Percentiles rank a stretch among this genome's conserved stretches.
phyloP scores from a whole-genome alignment of 2,888 invertebrate genomes.

The Drosophila gaucha region DNA sequence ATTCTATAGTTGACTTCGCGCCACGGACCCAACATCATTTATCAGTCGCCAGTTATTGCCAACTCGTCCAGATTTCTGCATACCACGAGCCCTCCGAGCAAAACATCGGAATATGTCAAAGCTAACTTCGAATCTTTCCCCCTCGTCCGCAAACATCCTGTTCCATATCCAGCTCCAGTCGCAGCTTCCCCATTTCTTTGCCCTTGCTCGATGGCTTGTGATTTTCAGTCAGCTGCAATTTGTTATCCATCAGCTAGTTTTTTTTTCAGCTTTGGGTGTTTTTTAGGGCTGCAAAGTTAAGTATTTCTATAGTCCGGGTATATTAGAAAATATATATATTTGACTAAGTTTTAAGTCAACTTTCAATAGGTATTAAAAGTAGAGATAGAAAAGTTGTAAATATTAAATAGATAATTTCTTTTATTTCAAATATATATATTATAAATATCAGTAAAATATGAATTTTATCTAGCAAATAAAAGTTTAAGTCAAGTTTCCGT shows the following conservation, averaged over 20 bases:
- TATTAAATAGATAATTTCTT: too few relatives aligned
- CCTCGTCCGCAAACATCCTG: too few relatives aligned
- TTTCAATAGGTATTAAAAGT: too few relatives aligned
- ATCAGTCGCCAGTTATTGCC: constrained; percentile 76
- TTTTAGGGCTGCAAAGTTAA: not conserved
- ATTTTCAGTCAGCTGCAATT: constrained; percentile 50
- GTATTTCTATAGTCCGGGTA: not conserved
- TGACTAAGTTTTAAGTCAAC: too few relatives aligned
- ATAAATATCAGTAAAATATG: too few relatives aligned
- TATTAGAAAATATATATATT: too few relatives aligned
- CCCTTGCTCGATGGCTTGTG: constrained; percentile 14
- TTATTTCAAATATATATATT: too few relatives aligned
- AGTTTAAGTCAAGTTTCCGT: too few relatives aligned
- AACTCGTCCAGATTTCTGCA: constrained; percentile 76
- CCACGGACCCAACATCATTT: constrained; percentile 67
- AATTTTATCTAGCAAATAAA: too few relatives aligned
- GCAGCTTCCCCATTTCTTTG: not conserved
- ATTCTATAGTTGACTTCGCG: constrained; percentile 66
- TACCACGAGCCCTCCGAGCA: constrained; percentile 47
- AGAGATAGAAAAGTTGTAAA: too few relatives aligned
- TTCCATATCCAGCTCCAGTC: not conserved
- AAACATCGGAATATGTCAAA: constrained; percentile 73
- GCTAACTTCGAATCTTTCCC: constrained; percentile 42
- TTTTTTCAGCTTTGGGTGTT: constrained; percentile 9
- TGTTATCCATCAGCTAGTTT: constrained; percentile 58